Base-by-base conservation (phyloP, 2,888 invertebrate species). In the Lepidocyrtinus sp. region DNA sequence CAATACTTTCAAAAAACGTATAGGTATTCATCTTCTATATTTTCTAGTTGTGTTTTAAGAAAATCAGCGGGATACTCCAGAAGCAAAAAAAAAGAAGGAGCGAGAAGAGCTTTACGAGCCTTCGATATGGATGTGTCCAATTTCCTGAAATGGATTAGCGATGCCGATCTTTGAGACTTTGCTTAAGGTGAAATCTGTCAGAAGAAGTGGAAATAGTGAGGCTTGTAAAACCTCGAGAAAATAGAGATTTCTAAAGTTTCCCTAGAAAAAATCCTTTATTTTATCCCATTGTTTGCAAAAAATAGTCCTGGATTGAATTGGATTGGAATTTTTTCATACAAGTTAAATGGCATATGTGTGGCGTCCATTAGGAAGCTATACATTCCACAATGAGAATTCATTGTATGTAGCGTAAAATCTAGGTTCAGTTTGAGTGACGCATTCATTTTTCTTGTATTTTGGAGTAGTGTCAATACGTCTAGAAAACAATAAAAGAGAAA, bases 131-230 rank as follows among this genome's bases (percentile, higher is more conserved):
- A 85, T 84, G 83, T 83, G 83, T 83, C 84, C 85, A 86, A 86
- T 86, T 86, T 86, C 84, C 84, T 84, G 84, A 82, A 86, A 86
- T 85, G 84, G 85, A 86, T 86, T 86, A 86, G 84, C 69, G 84
- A 84, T 84, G 81, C 46, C 75, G 78, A 84, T 82, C 78, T 81
- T 67, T 69, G 80, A 76, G 79, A 68, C 50, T 79, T 62, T 73
- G 75, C 72, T 75, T 74, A 83, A 82, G 82, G 82, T 83, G 79
- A 80, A 85, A 84, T 84, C 83, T 83, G 82, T 83, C 82, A 83
- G 77, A n/a, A 55, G 55, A 55, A 5, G 36, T 36, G 12, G 36
- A 36, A 36, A 36, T 36, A 36, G 36, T 7, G 12, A 36, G 5
- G 36, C 36, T 12, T 36, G 12, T 12, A 36, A 36, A 36, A 36